A percentile compares a stretch with the other conserved stretches of the same genome.
Conservation (phyloP, 30 jellyfish, hydroid and myxozoan genomes). For the Aurelia coerulea region DNA sequence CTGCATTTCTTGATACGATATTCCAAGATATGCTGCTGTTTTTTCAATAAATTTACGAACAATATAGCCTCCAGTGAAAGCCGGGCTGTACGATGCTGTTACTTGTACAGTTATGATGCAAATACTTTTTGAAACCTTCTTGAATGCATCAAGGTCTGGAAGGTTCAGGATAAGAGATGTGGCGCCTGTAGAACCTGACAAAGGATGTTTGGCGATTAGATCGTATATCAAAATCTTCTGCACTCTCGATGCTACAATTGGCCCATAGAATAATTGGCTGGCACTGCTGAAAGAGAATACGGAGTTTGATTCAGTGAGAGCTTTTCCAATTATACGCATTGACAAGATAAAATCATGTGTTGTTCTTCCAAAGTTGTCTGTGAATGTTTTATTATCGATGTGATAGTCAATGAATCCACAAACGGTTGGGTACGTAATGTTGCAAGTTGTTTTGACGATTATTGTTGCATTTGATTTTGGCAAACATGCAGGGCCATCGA, state of each 20-base stretch:
- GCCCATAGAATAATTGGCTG: slow-evolving; percentile 67
- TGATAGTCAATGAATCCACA: slow-evolving; percentile 78
- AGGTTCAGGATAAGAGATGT: slow-evolving; percentile 44
- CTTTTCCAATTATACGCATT: slow-evolving; percentile 23
- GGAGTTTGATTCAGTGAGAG: slow-evolving; percentile 10
- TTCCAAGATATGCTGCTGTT: slow-evolving; percentile 56
- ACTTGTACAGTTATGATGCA: slow-evolving; percentile 68
- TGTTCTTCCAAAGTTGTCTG: slow-evolving; percentile 47
- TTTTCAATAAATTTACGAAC: slow-evolving; percentile 41
- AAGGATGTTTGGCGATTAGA: slow-evolving; percentile 78
- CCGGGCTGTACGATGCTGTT: slow-evolving; percentile 62
- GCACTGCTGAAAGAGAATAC: slow-evolving; percentile 54
- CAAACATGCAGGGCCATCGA: slow-evolving; percentile 54
- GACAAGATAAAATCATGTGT: slow-evolving; percentile 60
- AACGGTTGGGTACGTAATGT: slow-evolving; percentile 31
- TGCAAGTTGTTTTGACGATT: slow-evolving; percentile 41
- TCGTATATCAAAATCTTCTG: slow-evolving; percentile 21
- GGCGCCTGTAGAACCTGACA: slow-evolving; percentile 41
- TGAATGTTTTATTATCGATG: slow-evolving; percentile 66
- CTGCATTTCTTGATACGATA: slow-evolving; percentile 49
- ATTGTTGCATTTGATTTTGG: slow-evolving; percentile 31
- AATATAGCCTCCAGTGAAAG: slow-evolving; percentile 53
- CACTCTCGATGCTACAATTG: slow-evolving; percentile 60
- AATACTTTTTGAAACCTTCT: slow-evolving; percentile 32
- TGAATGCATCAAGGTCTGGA: slow-evolving; percentile 32